Evolutionary conservation across 2,888 invertebrate species (phyloP), one percentile per base, ranked within the genome.

Genomic region (Prosopocoilus inquinatus): DNA sequence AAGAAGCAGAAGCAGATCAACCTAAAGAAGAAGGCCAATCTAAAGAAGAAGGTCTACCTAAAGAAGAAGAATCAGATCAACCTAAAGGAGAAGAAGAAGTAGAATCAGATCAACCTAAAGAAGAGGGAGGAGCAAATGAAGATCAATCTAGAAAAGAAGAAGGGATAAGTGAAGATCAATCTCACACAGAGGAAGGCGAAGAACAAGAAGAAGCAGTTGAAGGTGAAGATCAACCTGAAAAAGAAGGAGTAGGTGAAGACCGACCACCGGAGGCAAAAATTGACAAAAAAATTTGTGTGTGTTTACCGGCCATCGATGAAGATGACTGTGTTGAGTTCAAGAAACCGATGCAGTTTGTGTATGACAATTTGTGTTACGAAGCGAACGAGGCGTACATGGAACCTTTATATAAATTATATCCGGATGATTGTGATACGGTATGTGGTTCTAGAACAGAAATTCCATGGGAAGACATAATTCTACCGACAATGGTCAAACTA

Each of bases 381-480:
- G 20, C 34, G n/a, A 60, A 59, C 8, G 62, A 62, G 43, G 52
- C 50, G 8, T 62, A 62, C 12, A 57, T 62, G 60, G 60, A 62
- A 28, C 34, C 54, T n/a, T 45, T 62, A 13, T 57, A 55, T 34
- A 55, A 47, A 33, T 15, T 47, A 2, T 62, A 47, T 53, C 60
- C 61, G 8, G 55, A 50, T 3, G 47, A 57, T 20, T 34, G 39
- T 7, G 55, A 54, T 43, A 54, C 38, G 4, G 49, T 45, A 9
- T 64, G 63, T 49, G 59, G 50, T 9, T 51, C 59, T 5, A 13
- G 47, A 7, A 64, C 61, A 2, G 63, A 64, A 55, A 63, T 64
- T 50, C 64, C 64, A 11, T 64, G 64, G 64, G 53, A 61, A 12
- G 58, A 62, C 20, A 59, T 62, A n/a, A 46, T 60, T 12, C 35